phyloP scores from a whole-genome alignment of 2,888 invertebrate genomes.

The Mythimna albipuncta region DNA sequence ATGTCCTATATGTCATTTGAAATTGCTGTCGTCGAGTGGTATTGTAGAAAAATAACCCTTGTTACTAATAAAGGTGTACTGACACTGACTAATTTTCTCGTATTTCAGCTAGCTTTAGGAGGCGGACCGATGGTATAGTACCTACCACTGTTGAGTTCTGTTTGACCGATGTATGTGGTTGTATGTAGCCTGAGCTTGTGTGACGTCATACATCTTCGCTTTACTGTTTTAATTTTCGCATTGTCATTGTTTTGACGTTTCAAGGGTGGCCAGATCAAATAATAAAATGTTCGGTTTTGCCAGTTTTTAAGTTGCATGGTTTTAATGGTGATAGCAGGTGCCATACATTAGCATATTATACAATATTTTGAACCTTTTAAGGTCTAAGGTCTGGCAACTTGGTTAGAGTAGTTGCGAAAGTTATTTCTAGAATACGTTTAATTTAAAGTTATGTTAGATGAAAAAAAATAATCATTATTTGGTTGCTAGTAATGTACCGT shows the following conservation, averaged over 20 bases:
- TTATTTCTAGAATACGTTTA: slow-evolving; percentile 7
- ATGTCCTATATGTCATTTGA: neutral
- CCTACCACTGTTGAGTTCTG: slow-evolving; percentile 79
- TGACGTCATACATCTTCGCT: slow-evolving; percentile 47
- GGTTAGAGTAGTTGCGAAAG: slow-evolving; percentile 7
- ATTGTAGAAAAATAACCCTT: slow-evolving; percentile 15
- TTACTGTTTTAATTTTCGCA: slow-evolving; percentile 42
- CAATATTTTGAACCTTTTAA: neutral
- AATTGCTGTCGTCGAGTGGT: neutral
- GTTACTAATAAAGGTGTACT: slow-evolving; percentile 53
- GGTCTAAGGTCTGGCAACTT: slow-evolving; percentile 24
- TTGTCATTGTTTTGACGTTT: slow-evolving; percentile 14
- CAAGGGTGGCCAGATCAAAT: slow-evolving; percentile 16
- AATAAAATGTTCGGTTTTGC: neutral
- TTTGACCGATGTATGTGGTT: slow-evolving; percentile 66
- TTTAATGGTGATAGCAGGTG: slow-evolving; percentile 7
- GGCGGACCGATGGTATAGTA: slow-evolving; percentile 83
- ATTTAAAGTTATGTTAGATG: neutral
- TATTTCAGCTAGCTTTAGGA: slow-evolving; percentile 81
- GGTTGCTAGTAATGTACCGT: neutral
- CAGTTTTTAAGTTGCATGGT: slow-evolving; percentile 16
- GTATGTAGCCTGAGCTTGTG: slow-evolving; percentile 60
- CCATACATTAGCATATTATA: neutral
- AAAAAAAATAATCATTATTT: neutral
- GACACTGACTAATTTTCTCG: slow-evolving; percentile 61